These are phyloP conservation scores for Siniperca obscura DNA, from an alignment of 2,797 vertebrate genomes.

Conservation along the genomic window DNA sequence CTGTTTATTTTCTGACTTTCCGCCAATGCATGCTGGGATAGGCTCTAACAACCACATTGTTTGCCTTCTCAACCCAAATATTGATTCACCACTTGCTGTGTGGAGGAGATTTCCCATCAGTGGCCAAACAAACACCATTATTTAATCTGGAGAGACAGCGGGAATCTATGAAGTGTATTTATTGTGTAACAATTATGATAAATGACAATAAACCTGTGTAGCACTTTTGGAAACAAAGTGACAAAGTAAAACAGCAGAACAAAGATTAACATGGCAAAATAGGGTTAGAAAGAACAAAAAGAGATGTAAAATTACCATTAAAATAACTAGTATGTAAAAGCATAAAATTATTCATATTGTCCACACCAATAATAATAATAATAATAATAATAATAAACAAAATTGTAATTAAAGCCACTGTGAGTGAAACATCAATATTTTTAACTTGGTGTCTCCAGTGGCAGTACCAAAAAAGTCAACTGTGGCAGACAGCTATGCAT, in stretches of 20 bases:
- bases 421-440: background rate
- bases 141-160: conserved; percentile 9
- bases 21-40: conserved; percentile 13
- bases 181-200: conserved; percentile 7
- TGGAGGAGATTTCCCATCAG: conserved; percentile 50
- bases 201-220: conserved; percentile 1
- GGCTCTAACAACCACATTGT: conserved; percentile 23
- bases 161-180: conserved; percentile 1
- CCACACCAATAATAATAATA: background rate
- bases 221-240: background rate
- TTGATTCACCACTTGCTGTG: conserved; percentile 43
- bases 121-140: conserved; percentile 41
- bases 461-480: background rate
- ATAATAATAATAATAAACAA: background rate
- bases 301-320: background rate
- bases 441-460: too few relatives aligned
- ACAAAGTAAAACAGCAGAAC: background rate
- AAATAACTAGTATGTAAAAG: background rate
- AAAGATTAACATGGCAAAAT: background rate
- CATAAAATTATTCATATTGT: background rate
- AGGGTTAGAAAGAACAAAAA: background rate
- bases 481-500: background rate
- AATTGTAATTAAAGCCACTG: background rate
- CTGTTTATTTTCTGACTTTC: conserved; percentile 19
- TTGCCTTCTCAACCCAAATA: conserved; percentile 54